Evolutionary conservation across 2,888 invertebrate species (phyloP).

Genomic region (Podotricha telesiphe): DNA sequence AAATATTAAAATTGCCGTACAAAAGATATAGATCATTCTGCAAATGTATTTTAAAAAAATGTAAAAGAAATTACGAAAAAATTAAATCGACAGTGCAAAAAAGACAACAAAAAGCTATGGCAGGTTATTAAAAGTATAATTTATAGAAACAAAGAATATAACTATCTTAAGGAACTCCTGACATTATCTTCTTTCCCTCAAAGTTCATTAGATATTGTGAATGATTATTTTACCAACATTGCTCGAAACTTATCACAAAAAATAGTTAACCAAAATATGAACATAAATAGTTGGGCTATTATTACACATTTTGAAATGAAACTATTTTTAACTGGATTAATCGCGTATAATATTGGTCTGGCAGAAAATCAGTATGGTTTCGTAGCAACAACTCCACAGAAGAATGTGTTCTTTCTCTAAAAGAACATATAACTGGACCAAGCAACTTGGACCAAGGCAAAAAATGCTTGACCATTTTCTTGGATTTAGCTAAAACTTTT

Average conservation of each 20-base stretch:
- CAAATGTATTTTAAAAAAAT: slow-evolving; percentile 30
- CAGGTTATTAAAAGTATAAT: slow-evolving; percentile 32
- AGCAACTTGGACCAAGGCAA: neutral
- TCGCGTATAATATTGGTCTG: too few species aligned
- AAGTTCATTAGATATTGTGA: slow-evolving; percentile 3
- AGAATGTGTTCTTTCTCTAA: slow-evolving; percentile 9
- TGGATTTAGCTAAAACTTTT: neutral
- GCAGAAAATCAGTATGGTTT: neutral
- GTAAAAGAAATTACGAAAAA: slow-evolving; percentile 35
- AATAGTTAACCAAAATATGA: too few species aligned
- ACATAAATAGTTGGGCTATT: too few species aligned
- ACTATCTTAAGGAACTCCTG: slow-evolving; percentile 18
- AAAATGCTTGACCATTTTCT: slow-evolving; percentile 1
- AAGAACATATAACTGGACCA: neutral
- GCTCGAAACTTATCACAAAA: too few species aligned
- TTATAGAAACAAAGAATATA: slow-evolving; percentile 10
- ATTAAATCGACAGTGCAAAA: too few species aligned
- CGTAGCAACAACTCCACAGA: neutral
- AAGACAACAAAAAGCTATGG: slow-evolving; percentile 26
- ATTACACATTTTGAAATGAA: too few species aligned
- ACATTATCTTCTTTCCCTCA: neutral
- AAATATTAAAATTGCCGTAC: slow-evolving; percentile 18
- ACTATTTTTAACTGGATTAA: too few species aligned
- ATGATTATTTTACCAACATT: slow-evolving; percentile 32
- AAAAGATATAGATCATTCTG: slow-evolving; percentile 19